These are phyloP conservation scores for Hormiphora californensis DNA, from an alignment of 37 sponge, comb jelly and placozoan species.

Conservation along the genomic window DNA sequence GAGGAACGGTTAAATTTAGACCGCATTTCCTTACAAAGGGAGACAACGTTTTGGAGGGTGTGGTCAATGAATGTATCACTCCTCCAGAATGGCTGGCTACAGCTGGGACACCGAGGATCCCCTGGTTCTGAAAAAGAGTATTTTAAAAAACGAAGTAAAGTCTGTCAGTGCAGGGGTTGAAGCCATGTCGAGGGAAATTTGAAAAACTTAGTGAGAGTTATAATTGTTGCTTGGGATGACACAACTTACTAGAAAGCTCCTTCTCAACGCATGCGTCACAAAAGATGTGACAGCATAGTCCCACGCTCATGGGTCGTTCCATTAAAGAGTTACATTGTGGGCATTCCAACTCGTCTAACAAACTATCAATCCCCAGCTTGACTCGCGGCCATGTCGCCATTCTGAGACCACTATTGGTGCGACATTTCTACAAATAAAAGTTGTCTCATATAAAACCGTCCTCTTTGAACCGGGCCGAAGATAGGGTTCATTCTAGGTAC, in stretches of 20 bases:
- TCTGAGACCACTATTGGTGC: no score
- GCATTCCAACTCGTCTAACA: background rate
- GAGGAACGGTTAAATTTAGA: background rate
- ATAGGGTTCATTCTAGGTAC: no score
- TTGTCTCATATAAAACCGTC: no score
- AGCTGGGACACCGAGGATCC: slow-evolving; percentile 1
- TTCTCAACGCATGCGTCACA: slow-evolving; percentile 3
- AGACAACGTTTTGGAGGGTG: background rate
- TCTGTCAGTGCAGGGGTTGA: background rate
- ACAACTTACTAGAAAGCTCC: background rate
- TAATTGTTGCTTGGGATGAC: no score
- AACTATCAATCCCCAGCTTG: no score
- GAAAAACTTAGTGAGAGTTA: no score
- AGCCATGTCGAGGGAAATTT: no score
- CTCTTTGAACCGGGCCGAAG: no score
- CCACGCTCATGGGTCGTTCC: slow-evolving; percentile 2
- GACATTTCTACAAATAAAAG: no score
- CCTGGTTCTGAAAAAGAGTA: background rate
- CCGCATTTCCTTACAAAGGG: background rate
- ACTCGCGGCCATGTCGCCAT: no score
- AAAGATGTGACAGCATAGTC: background rate
- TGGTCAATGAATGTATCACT: background rate
- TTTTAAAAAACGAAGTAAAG: background rate
- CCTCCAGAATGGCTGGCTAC: slow-evolving; percentile 18
- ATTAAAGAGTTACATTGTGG: background rate